A percentile compares a stretch with the other conserved stretches of the same genome.
Conservation (phyloP, 1,140 invertebrate species). For the Mamestra configurata region DNA sequence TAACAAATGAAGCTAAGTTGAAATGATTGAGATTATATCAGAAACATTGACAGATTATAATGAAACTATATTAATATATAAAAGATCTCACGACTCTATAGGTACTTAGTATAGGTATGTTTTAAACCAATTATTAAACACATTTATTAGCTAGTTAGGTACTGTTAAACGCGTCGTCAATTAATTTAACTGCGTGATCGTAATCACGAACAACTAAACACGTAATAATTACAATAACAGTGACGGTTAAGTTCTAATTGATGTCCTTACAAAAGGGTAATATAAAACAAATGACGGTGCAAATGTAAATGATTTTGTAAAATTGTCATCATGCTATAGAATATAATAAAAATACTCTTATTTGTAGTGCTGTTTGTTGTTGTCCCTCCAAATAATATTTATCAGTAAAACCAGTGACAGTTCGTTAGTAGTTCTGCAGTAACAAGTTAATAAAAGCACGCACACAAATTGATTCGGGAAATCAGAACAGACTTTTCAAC, state of each 20-base stretch:
- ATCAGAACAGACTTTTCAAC: slow-evolving; percentile 29
- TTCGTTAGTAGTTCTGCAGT: background rate
- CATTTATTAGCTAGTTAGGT: background rate
- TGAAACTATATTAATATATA: no score
- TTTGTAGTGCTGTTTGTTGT: no score
- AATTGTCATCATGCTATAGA: no score
- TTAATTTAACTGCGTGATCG: background rate
- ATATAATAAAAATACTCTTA: no score
- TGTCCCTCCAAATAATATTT: no score
- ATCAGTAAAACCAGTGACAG: background rate
- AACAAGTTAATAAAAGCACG: slow-evolving; percentile 10
- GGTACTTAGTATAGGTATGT: no score
- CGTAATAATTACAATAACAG: background rate
- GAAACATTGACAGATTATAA: no score
- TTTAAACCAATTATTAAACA: background rate
- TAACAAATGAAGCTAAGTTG: background rate
- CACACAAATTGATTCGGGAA: slow-evolving; percentile 24
- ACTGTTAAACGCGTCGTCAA: background rate
- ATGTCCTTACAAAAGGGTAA: background rate
- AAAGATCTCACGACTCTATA: no score
- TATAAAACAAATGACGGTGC: no score
- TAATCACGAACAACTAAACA: background rate
- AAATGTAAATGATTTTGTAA: no score
- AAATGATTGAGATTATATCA: background rate
- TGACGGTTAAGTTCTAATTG: background rate